Evolutionary conservation across 2,888 invertebrate species (phyloP).

Genomic region (Eueremaeus valkanovi): DNA sequence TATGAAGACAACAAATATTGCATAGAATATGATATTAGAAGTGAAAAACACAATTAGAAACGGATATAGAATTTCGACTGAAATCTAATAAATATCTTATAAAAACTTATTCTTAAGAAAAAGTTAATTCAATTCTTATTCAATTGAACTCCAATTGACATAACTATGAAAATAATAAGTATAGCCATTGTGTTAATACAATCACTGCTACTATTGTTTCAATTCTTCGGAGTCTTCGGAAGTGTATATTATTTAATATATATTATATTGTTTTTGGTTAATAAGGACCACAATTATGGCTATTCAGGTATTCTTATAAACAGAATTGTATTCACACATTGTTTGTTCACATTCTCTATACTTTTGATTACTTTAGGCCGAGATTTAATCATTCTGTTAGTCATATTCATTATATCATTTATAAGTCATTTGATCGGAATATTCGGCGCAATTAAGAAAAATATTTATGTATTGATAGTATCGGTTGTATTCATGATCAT

Average conservation of each 20-base stretch:
- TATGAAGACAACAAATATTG: too few relatives aligned
- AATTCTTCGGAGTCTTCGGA: not conserved
- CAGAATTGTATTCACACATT: too few relatives aligned
- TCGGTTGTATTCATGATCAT: not conserved
- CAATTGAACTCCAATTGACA: too few relatives aligned
- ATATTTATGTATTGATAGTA: not conserved
- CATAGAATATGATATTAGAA: not conserved
- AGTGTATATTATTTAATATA: not conserved
- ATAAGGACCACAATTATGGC: not conserved
- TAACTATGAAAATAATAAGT: too few relatives aligned
- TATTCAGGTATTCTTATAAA: too few relatives aligned
- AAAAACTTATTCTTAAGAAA: too few relatives aligned
- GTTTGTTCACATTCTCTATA: not conserved
- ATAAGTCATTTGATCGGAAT: not conserved
- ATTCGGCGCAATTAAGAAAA: not conserved
- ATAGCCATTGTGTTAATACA: not conserved
- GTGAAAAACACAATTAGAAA: not conserved
- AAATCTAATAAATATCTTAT: too few relatives aligned
- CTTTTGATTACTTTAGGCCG: not conserved
- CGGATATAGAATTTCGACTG: not conserved
- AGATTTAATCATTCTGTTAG: not conserved
- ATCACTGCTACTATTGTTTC: not conserved
- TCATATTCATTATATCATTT: not conserved
- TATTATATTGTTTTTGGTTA: not conserved
- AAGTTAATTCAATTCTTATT: too few relatives aligned